Percentiles rank a stretch among this genome's conserved stretches.
These are phyloP conservation scores for Riparia riparia DNA, from an alignment of 2,113 vertebrate genomes.

Conservation along the genomic window DNA sequence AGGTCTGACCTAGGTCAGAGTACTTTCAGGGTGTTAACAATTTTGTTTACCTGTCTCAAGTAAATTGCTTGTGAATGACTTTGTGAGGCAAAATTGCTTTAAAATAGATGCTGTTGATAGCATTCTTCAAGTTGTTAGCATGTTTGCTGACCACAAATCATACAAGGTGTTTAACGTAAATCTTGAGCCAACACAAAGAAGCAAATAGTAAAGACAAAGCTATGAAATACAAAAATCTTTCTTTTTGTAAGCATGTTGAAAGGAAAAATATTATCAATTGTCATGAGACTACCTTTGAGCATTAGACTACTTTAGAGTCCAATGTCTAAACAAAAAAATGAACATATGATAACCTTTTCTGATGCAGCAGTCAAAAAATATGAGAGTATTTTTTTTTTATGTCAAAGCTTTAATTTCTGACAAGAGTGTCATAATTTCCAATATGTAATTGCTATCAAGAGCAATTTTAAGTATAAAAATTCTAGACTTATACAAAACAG, in stretches of 20 bases:
- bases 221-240: not conserved
- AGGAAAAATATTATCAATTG: not conserved
- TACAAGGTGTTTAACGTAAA: not conserved
- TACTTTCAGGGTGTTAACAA: not conserved
- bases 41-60: not conserved
- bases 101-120: not conserved
- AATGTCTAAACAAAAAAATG: not conserved
- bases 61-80: slow-evolving; percentile 37
- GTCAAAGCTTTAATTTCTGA: not conserved
- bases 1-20: not conserved
- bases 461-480: not conserved
- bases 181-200: not conserved
- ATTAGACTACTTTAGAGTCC: not conserved
- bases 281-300: not conserved
- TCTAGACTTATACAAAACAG: not conserved
- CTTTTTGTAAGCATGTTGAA: not conserved
- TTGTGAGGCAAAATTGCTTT: slow-evolving; percentile 5
- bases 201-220: not conserved
- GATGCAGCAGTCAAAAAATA: not conserved
- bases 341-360: not conserved
- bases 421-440: not conserved
- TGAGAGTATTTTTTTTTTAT: not conserved
- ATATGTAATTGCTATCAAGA: not conserved
- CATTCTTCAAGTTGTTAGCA: not conserved
- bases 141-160: not conserved